Conservation (phyloP, 64 coral and sea anemone species). For the Anthopleura sola region DNA sequence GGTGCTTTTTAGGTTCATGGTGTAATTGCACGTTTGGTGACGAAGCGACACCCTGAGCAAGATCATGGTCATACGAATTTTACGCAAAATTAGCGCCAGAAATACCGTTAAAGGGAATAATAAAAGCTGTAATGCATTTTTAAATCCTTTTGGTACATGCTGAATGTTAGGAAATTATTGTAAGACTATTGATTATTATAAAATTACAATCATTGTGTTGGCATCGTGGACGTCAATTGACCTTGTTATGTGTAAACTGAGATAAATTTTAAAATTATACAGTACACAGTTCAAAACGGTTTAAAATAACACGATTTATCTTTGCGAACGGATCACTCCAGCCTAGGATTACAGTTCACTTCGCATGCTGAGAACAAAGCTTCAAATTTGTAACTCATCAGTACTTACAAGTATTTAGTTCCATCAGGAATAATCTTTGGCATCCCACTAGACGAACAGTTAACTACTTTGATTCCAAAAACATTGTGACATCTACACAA, state of each 20-base stretch:
- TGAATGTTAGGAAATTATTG: not conserved
- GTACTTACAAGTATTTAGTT: conserved; percentile 18
- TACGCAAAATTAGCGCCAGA: not conserved
- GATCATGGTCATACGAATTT: not conserved
- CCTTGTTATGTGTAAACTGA: not conserved
- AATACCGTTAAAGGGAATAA: not conserved
- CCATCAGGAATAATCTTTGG: conserved; percentile 6
- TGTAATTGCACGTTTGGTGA: not conserved
- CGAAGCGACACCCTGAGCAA: not conserved
- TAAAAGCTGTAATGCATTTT: not conserved
- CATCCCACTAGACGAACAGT: not conserved
- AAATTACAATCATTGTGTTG: not conserved
- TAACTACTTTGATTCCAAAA: not conserved
- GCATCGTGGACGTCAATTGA: not conserved
- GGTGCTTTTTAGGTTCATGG: not conserved
- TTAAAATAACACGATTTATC: not conserved
- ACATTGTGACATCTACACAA: not conserved
- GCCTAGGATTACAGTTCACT: not conserved
- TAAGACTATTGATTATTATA: not conserved
- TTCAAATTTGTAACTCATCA: not conserved
- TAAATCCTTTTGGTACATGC: not conserved
- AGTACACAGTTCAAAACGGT: not conserved
- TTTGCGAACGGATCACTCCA: not conserved
- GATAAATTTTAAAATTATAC: too few relatives aligned
- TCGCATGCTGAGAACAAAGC: not conserved